These are phyloP conservation scores for Dromius quadrimaculatus DNA, from an alignment of 2,888 invertebrate genomes.

Conservation along the genomic window DNA sequence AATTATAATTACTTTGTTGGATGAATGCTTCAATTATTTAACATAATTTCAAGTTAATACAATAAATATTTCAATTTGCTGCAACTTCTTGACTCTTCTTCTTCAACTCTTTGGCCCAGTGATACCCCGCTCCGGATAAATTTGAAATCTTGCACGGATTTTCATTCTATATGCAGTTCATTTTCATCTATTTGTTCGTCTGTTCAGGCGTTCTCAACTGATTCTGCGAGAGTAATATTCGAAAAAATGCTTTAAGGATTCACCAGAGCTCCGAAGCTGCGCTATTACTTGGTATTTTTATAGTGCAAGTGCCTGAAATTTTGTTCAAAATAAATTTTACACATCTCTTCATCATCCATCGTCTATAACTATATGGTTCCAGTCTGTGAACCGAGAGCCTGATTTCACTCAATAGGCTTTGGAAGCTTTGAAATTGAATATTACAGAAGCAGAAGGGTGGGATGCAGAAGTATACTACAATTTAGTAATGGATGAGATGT, in stretches of 20 bases:
- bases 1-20: no score
- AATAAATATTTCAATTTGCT: no score
- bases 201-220: slow-evolving; percentile 34
- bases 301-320: slow-evolving; percentile 41
- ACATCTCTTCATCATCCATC: slow-evolving; percentile 43
- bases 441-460: slow-evolving; percentile 5
- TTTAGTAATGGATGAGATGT: slow-evolving; percentile 57
- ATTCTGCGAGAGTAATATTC: background rate
- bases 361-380: slow-evolving; percentile 55
- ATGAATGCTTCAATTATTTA: no score
- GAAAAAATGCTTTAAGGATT: slow-evolving; percentile 13
- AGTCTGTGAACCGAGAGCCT: slow-evolving; percentile 54
- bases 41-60: no score
- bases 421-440: slow-evolving; percentile 53
- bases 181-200: background rate
- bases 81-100: no score
- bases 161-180: background rate
- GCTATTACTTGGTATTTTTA: slow-evolving; percentile 48
- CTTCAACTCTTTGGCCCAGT: no score
- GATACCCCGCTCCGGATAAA: no score
- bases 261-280: slow-evolving; percentile 37
- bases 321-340: slow-evolving; percentile 48
- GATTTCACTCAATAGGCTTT: slow-evolving; percentile 56
- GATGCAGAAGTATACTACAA: slow-evolving; percentile 52
- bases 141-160: background rate